phyloP scores from a whole-genome alignment of 1,140 invertebrate species.

The Meloidogyne hapla region DNA sequence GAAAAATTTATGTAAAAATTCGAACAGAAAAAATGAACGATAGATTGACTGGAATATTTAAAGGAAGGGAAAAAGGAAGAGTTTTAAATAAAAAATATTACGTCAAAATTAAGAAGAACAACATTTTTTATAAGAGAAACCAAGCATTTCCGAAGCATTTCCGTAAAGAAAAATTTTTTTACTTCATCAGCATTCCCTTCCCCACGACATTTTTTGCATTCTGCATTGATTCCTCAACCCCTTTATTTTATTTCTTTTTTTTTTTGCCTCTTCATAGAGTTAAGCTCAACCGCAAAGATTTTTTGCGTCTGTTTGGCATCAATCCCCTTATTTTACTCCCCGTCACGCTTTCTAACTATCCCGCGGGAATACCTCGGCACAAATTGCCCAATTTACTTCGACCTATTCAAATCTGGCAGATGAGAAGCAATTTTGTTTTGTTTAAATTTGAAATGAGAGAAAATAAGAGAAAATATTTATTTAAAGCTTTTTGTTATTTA shows the following conservation, averaged over 20 bases:
- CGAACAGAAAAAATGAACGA: no score
- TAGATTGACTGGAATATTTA: no score
- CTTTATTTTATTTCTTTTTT: background rate
- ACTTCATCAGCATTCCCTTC: background rate
- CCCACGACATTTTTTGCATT: background rate
- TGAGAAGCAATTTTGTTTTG: no score
- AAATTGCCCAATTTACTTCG: background rate
- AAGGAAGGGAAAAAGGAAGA: no score
- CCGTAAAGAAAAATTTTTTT: background rate
- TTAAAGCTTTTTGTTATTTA: no score
- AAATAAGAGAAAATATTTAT: no score
- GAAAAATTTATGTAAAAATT: no score
- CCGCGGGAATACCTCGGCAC: background rate
- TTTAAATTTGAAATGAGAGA: no score
- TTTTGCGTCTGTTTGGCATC: background rate
- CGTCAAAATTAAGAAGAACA: background rate
- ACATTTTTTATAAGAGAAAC: background rate
- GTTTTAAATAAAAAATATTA: background rate
- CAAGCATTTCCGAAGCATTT: slow-evolving; percentile 2
- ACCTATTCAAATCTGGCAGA: background rate
- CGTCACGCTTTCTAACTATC: no score
- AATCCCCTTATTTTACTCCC: no score
- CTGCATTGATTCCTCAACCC: slow-evolving; percentile 1
- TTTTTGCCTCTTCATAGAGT: background rate
- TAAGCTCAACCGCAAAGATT: background rate